Base-by-base conservation (phyloP, 1,140 invertebrate genomes). In the Psix sp. region DNA sequence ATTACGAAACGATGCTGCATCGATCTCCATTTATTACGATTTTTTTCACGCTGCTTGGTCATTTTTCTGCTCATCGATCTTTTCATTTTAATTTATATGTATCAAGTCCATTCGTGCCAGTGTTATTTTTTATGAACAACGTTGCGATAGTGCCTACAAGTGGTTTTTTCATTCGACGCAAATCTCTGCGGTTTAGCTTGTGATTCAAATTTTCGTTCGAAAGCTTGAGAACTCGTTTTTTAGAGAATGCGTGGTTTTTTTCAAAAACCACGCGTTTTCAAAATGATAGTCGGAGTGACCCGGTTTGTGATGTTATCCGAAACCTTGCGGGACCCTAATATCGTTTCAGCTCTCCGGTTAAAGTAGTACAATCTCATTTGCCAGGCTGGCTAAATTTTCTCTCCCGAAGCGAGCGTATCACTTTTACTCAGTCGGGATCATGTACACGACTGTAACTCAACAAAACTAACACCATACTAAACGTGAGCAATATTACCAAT, bases 341-440 rank as follows among this genome's bases (percentile, higher is more conserved):
- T 14, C 51, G 24, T 36, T 20, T 54, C 16, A 40, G 39, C 35
- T 59, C 42, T 39, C 57, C 17, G 24, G 5, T 1, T 29, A 43
- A 62, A 62, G 59, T 62, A 35, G 46, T 42, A 35, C 59, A 62
- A 9, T 43, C n/a, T 17, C 46, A 43, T 43, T 62, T 26, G 17
- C 9, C 21, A 16, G 5, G 13, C 18, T 15, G 17, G 11, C 26
- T 51, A 17, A 62, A 62, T 62, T 62, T 62, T 60, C 46, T 51
- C 46, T 62, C 45, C 31, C 24, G 35, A 51, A 62, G 36, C 29
- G 46, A 43, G 60, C 54, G 39, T 43, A 42, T 63, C 48, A 65
- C 63, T 67, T 67, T 57, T 67, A 67, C 63, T 13, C 39, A 21
- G 7, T 24, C 43, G 24, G 35, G 15, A 43, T 67, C 63, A 51